These are phyloP conservation scores for Leptosomus discolor DNA, from an alignment of 2,113 vertebrate genomes.

Conservation along the genomic window DNA sequence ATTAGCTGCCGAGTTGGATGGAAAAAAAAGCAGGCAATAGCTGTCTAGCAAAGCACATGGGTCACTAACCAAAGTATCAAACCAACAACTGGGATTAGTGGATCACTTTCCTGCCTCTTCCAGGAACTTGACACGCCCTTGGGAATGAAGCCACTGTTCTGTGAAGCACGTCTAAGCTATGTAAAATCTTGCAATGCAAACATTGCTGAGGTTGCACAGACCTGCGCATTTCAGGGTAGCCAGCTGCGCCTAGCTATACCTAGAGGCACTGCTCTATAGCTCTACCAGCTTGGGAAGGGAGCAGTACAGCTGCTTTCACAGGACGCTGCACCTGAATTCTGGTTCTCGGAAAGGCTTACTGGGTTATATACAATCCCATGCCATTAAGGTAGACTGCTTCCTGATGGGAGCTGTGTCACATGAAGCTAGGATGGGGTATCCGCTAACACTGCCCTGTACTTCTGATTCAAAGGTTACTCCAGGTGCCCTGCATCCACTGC, in stretches of 20 bases:
- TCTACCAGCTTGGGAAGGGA: neutral
- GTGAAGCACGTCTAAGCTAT: neutral
- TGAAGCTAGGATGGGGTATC: neutral
- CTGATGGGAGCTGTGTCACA: neutral
- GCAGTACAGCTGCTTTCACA: neutral
- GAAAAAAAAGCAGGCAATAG: neutral
- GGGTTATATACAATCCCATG: neutral
- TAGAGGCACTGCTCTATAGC: neutral
- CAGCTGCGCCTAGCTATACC: neutral
- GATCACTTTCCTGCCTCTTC: neutral
- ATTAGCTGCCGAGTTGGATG: neutral
- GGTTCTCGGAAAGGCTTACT: neutral
- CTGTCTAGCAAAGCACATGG: neutral
- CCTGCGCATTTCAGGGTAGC: neutral
- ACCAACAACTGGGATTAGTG: neutral
- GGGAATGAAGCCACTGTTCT: neutral
- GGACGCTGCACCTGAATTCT: neutral
- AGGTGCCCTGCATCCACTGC: neutral
- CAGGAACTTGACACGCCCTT: neutral
- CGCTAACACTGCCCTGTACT: neutral
- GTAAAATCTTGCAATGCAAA: neutral
- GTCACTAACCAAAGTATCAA: neutral
- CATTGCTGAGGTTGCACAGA: rapidly evolving
- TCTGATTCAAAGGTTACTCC: neutral
- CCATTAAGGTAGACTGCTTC: neutral